Evolutionary conservation across 92 coral and sea anemone genomes (phyloP).

Genomic region (Paramuricea clavata): DNA sequence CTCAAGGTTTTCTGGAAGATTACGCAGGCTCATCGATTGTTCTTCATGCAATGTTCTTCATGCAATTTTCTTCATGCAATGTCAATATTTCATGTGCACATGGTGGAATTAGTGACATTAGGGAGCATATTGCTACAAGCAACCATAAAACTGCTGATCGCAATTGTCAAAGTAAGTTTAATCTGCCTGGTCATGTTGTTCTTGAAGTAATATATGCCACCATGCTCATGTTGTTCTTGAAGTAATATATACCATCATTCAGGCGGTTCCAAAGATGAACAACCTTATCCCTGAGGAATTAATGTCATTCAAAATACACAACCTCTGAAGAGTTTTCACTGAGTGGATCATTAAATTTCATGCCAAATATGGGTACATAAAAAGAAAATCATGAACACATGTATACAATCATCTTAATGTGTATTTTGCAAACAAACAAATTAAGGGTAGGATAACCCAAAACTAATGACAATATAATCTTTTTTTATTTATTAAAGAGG

Average conservation of each 20-base stretch:
- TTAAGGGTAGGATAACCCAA: background rate
- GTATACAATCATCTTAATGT: conserved; percentile 40
- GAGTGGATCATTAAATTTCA: too few species aligned
- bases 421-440: conserved; percentile 41
- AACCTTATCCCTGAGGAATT: too few species aligned
- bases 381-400: conserved; percentile 53
- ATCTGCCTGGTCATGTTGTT: background rate
- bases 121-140: conserved; percentile 22
- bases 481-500: too few species aligned
- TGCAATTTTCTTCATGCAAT: conserved; percentile 33
- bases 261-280: too few species aligned
- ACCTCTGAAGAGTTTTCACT: too few species aligned
- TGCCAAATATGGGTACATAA: too few species aligned
- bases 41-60: too few species aligned
- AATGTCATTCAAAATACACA: too few species aligned
- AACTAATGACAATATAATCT: background rate
- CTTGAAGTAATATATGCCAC: background rate
- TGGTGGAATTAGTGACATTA: conserved; percentile 52
- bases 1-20: too few species aligned
- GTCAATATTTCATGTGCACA: conserved; percentile 48
- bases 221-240: background rate
- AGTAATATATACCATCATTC: background rate
- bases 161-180: background rate
- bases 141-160: background rate
- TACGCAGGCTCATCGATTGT: too few species aligned